These are phyloP conservation scores for Drosophila lacicola DNA, from an alignment of 2,888 invertebrate species.

Conservation along the genomic window DNA sequence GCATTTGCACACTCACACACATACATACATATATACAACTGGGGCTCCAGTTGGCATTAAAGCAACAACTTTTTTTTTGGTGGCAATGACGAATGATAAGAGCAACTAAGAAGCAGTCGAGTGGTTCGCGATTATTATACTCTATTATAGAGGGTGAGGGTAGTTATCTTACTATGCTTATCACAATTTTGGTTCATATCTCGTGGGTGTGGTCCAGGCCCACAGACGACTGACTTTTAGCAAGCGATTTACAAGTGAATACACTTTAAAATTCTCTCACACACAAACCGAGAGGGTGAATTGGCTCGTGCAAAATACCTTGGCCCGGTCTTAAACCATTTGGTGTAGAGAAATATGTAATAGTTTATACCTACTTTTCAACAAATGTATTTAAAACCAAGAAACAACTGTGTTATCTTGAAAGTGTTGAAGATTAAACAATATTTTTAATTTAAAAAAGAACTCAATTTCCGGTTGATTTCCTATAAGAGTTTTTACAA, in stretches of 20 bases:
- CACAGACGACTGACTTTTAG: constrained; percentile 13
- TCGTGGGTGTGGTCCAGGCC: constrained; percentile 69
- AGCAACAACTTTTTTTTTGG: constrained; percentile 32
- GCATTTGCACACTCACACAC: constrained; percentile 14
- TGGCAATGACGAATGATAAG: constrained; percentile 24
- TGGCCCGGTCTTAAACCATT: constrained; percentile 1
- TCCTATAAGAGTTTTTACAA: too few species aligned
- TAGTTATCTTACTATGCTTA: constrained; percentile 34
- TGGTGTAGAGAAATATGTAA: background rate
- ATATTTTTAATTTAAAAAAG: too few species aligned
- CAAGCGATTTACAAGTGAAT: constrained; percentile 16
- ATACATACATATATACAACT: background rate
- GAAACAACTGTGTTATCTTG: background rate
- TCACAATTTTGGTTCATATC: constrained; percentile 39
- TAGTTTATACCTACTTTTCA: background rate
- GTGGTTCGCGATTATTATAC: constrained; percentile 1
- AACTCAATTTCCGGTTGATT: too few species aligned
- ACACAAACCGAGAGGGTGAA: constrained; percentile 16
- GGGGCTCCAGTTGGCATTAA: constrained; percentile 45
- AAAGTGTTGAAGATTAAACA: too few species aligned
- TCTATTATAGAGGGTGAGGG: background rate
- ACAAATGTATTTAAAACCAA: background rate
- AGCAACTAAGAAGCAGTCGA: constrained; percentile 12
- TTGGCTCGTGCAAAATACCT: constrained; percentile 21
- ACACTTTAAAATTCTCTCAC: constrained; percentile 15